These are phyloP conservation scores for Trichopria drosophilae DNA, from an alignment of 2,888 invertebrate genomes.

Conservation along the genomic window DNA sequence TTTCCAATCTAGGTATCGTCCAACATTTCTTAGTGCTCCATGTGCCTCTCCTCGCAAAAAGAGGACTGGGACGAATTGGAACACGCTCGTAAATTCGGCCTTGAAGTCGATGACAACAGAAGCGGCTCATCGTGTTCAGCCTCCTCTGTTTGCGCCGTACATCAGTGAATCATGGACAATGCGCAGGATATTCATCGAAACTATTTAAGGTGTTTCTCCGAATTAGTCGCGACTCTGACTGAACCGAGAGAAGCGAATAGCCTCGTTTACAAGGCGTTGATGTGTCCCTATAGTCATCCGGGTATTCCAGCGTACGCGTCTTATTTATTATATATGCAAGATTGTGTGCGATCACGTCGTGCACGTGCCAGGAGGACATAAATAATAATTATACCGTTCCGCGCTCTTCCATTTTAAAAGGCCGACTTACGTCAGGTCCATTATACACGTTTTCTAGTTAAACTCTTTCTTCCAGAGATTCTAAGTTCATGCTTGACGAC, in stretches of 20 bases:
- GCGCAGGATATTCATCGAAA: slow-evolving; percentile 35
- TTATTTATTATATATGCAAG: too few relatives aligned
- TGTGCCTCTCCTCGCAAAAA: slow-evolving; percentile 8
- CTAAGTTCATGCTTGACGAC: too few relatives aligned
- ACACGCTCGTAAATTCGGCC: slow-evolving; percentile 32
- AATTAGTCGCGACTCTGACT: slow-evolving; percentile 24
- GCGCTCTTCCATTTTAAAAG: background rate
- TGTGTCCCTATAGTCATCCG: too few relatives aligned
- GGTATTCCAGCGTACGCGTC: too few relatives aligned
- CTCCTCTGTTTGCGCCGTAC: slow-evolving; percentile 24
- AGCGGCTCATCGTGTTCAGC: slow-evolving; percentile 39
- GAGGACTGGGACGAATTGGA: slow-evolving; percentile 27
- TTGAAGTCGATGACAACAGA: slow-evolving; percentile 40
- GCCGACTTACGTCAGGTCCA: background rate
- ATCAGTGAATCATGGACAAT: slow-evolving; percentile 37
- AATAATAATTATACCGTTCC: slow-evolving; percentile 9
- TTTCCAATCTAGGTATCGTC: too few relatives aligned
- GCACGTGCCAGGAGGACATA: too few relatives aligned
- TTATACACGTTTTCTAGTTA: too few relatives aligned
- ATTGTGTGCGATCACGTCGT: too few relatives aligned
- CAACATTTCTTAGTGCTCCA: too few relatives aligned
- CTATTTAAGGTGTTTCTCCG: slow-evolving; percentile 35
- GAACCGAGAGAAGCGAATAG: too few relatives aligned
- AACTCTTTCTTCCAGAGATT: too few relatives aligned
- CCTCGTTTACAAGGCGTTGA: too few relatives aligned